Percentiles rank a stretch among this genome's conserved stretches.
These are phyloP conservation scores for Zaprionus taronus DNA, from an alignment of 1,140 invertebrate genomes.

Conservation along the genomic window DNA sequence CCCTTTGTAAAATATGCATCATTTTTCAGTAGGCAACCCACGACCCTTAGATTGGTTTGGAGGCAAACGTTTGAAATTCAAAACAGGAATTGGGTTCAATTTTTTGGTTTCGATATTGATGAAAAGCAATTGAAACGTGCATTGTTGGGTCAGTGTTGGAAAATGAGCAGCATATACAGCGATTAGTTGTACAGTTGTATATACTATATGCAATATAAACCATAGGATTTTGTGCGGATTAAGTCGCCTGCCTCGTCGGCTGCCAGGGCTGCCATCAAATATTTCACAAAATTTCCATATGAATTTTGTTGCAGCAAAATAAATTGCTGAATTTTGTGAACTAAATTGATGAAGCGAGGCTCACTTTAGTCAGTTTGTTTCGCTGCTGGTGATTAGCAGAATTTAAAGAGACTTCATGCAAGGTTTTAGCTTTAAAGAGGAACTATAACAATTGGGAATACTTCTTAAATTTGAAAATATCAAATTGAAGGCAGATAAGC, in stretches of 20 bases:
- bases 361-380: not conserved
- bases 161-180: constrained; percentile 30
- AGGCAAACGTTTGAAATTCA: constrained; percentile 50
- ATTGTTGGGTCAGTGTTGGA: constrained; percentile 21
- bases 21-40: constrained; percentile 38
- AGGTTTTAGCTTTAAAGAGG: too few species aligned
- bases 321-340: not conserved
- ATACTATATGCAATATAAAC: not conserved
- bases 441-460: too few species aligned
- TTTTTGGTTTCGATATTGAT: constrained; percentile 30
- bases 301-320: not conserved
- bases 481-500: too few species aligned
- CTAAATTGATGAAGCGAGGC: not conserved
- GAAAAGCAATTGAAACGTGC: constrained; percentile 37
- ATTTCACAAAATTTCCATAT: constrained; percentile 4
- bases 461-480: too few species aligned
- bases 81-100: constrained; percentile 46
- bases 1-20: constrained; percentile 23
- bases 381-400: not conserved
- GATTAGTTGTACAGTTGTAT: constrained; percentile 16
- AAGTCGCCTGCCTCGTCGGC: not conserved
- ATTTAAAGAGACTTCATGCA: not conserved
- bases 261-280: not conserved
- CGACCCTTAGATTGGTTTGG: not conserved
- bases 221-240: constrained; percentile 6